A percentile compares a stretch with the other conserved stretches of the same genome.
Conservation (phyloP, 2,888 invertebrate genomes). For the Diogma glabrata region DNA sequence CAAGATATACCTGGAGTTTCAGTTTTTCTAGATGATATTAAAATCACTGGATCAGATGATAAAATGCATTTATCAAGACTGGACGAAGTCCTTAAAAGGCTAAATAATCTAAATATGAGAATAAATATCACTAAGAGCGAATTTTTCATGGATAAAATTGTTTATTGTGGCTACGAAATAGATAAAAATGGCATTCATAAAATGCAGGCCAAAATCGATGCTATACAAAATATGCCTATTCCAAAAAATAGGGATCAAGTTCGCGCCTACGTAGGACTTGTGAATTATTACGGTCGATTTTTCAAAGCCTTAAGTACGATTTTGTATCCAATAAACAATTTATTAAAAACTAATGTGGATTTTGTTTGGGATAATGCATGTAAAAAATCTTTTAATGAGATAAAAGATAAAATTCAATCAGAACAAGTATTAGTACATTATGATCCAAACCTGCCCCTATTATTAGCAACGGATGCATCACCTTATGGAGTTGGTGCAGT, state of each 20-base stretch:
- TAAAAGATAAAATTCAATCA: constrained; percentile 22
- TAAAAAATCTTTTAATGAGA: constrained; percentile 23
- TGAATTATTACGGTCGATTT: constrained; percentile 28
- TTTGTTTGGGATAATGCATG: constrained; percentile 22
- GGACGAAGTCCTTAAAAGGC: too few species aligned
- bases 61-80: neutral
- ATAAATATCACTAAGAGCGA: too few species aligned
- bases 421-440: constrained; percentile 22
- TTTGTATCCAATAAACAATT: constrained; percentile 23
- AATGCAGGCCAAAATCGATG: constrained; percentile 24
- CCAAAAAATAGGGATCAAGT: constrained; percentile 23
- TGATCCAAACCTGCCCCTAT: constrained; percentile 22
- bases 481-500: constrained; percentile 25
- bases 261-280: constrained; percentile 23
- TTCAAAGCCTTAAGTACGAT: constrained; percentile 23
- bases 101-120: too few species aligned
- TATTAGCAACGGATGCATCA: constrained; percentile 23
- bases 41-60: neutral
- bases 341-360: constrained; percentile 20
- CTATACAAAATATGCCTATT: constrained; percentile 21
- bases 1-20: constrained; percentile 18
- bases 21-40: constrained; percentile 17
- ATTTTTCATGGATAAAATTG: neutral
- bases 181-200: constrained; percentile 26
- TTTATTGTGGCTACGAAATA: constrained; percentile 25